Evolutionary conservation across 2,797 vertebrate genomes (phyloP).

Genomic region (Mallotus villosus): DNA sequence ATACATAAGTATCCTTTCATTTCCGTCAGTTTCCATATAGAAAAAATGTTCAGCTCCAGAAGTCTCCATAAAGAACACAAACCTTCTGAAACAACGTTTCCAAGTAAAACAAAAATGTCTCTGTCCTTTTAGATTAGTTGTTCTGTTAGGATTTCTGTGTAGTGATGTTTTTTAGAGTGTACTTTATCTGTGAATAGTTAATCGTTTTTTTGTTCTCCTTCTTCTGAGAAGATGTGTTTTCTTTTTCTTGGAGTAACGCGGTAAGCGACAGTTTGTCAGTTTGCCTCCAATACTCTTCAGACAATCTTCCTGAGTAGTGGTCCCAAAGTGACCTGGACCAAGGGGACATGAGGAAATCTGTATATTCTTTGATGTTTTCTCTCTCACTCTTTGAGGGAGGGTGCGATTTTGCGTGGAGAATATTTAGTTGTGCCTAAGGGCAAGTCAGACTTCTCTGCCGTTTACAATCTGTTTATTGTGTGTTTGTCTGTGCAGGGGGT

Average conservation of each 20-base stretch:
- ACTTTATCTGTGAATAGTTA: neutral
- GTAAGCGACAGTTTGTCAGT: neutral
- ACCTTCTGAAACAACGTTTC: too few relatives aligned
- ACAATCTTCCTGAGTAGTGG: neutral
- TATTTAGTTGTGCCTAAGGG: neutral
- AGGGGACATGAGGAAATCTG: neutral
- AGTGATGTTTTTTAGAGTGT: neutral
- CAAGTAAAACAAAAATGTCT: too few relatives aligned
- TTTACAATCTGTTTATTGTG: neutral
- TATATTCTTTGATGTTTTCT: neutral
- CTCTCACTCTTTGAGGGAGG: neutral
- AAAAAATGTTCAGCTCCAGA: neutral
- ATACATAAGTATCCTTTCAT: neutral
- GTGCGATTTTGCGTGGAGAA: neutral
- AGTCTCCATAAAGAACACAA: too few relatives aligned
- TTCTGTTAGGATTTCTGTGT: too few relatives aligned
- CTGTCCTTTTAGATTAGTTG: too few relatives aligned
- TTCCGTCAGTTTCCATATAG: neutral
- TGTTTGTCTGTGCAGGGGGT: neutral
- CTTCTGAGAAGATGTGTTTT: neutral
- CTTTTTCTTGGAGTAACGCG: neutral
- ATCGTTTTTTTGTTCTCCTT: too few relatives aligned
- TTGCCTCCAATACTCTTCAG: neutral
- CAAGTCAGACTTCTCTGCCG: neutral
- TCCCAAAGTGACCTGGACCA: neutral